Evolutionary conservation across 1,140 invertebrate genomes (phyloP).

Genomic region (Euura saliciscinereae): DNA sequence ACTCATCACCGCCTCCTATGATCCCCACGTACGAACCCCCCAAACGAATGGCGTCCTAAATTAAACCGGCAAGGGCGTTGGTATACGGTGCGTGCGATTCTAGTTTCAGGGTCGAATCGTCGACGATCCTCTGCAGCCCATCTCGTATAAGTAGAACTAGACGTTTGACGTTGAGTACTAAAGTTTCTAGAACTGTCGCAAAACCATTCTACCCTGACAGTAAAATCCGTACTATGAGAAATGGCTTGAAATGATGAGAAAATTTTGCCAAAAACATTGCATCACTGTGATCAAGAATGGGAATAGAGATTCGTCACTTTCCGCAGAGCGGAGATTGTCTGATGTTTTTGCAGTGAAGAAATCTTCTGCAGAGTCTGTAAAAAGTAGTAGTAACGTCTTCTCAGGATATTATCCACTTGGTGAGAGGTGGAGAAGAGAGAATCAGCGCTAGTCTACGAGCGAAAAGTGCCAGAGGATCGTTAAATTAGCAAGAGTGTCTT

Average conservation of each 20-base stretch:
- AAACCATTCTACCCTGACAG: background rate
- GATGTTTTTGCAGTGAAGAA: background rate
- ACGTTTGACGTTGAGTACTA: background rate
- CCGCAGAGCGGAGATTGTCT: background rate
- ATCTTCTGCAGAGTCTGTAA: background rate
- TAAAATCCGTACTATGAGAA: background rate
- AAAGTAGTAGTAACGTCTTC: background rate
- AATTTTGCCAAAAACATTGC: background rate
- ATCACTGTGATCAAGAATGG: background rate
- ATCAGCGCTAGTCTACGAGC: constrained; percentile 7
- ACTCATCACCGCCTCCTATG: constrained; percentile 31
- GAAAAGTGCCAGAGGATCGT: constrained; percentile 51
- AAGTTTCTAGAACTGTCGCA: background rate
- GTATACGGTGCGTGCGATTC: background rate
- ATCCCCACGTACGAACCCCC: constrained; percentile 47
- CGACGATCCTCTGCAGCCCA: background rate
- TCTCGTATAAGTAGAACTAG: background rate
- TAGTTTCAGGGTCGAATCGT: background rate
- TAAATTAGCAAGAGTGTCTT: constrained; percentile 59
- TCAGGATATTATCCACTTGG: background rate
- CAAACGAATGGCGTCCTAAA: constrained; percentile 51
- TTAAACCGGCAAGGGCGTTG: constrained; percentile 37
- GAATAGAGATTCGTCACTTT: background rate
- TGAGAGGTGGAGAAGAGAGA: background rate
- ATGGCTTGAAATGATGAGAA: background rate